A percentile compares a stretch with the other conserved stretches of the same genome.
Conservation (phyloP, 2,888 invertebrate species). For the Cataglyphis albicans region DNA sequence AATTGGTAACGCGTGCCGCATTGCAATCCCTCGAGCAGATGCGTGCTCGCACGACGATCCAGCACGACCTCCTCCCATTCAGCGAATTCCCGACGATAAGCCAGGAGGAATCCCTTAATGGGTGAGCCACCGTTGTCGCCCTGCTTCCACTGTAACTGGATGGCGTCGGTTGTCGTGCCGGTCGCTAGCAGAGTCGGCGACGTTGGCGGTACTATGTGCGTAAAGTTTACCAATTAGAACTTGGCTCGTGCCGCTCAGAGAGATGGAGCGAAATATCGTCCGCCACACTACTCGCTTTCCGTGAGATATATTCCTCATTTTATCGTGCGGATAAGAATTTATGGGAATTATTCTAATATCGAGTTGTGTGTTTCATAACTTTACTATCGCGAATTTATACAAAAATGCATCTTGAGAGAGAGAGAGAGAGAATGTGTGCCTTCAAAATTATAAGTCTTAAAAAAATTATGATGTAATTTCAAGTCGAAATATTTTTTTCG, state of each 20-base stretch:
- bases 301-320: not conserved
- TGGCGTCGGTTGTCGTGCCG: slow-evolving; percentile 87
- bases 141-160: slow-evolving; percentile 87
- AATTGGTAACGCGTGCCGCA: slow-evolving; percentile 86
- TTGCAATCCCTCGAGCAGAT: slow-evolving; percentile 83
- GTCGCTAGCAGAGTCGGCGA: slow-evolving; percentile 87
- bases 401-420: not conserved
- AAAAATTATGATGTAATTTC: slow-evolving; percentile 1
- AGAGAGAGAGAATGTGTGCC: not conserved
- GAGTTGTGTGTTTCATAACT: slow-evolving; percentile 2
- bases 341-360: slow-evolving; percentile 28
- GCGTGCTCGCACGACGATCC: slow-evolving; percentile 85
- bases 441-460: not conserved
- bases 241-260: slow-evolving; percentile 49
- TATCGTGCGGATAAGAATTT: slow-evolving; percentile 38
- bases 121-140: slow-evolving; percentile 88
- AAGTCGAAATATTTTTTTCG: not conserved
- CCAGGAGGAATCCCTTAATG: slow-evolving; percentile 87
- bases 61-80: slow-evolving; percentile 88
- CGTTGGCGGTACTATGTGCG: slow-evolving; percentile 87
- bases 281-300: slow-evolving; percentile 6
- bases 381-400: not conserved
- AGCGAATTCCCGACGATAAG: slow-evolving; percentile 87
- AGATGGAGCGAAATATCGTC: slow-evolving; percentile 29
- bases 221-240: slow-evolving; percentile 82